Base-by-base conservation (phyloP, 2,797 vertebrate species). In the Darevskia nairensis region DNA sequence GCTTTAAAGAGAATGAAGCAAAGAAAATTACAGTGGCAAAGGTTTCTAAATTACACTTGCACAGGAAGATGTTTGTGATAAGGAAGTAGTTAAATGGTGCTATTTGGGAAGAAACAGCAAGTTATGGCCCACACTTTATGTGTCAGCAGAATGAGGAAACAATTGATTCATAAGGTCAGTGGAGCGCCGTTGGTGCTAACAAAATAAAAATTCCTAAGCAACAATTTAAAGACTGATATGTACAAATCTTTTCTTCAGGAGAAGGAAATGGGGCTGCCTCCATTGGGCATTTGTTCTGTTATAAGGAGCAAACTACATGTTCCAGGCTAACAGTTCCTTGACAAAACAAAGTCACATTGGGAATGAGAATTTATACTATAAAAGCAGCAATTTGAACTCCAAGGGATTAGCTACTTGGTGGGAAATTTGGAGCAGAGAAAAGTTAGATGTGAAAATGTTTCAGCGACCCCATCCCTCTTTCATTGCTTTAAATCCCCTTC, bases 41-140 rank as follows among this genome's bases (percentile, higher is more conserved):
- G 95, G 94, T 95, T 95, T 88, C 93, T 95, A 90, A 95, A 94
- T 96, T 95, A 93, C 87, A 95, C 93, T 94, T 95, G 93, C 89
- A 89, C 88, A 89, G 93, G 92, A 93, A 91, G 92, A 94, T 68
- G 85, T 29, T 86, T 88, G 80, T 92, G 95, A 97, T 96, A 97
- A 96, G 96, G 91, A 96, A 96, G 93, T 93, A 91, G 96, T 96
- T 97, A 97, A 97, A 96, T 90, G 94, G 95, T 96, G 92, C 91
- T 94, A 80, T 95, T 95, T 93, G 92, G 92, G 93, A 93, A 88
- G 91, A 92, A 95, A 91, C 89, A 96, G 84, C 92, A 91, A 81
- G 92, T 92, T 85, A 82, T 91, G 88, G 85, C 93, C 93, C 90
- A 72, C 90, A 88, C 84, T 93, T 95, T 0, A 0, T 92, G 90